These are phyloP conservation scores for Caenorhabditis sinica DNA, from an alignment of 2,888 invertebrate species.

Conservation along the genomic window DNA sequence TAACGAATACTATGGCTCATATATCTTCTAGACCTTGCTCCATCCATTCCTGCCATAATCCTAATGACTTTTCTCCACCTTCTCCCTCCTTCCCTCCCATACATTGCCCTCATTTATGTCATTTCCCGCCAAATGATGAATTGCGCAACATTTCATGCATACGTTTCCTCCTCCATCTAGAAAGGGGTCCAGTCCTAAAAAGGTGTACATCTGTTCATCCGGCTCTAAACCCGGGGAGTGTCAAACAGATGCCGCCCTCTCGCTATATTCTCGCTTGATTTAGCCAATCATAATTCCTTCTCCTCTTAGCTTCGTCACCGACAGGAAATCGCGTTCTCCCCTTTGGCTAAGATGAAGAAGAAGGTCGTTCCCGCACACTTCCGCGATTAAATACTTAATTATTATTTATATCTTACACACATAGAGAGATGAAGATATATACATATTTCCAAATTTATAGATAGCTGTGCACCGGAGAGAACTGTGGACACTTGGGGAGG, in stretches of 20 bases:
- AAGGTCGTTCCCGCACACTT: conserved; percentile 25
- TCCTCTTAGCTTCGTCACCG: background rate
- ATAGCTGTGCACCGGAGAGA: conserved; percentile 77
- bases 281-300: conserved; percentile 61
- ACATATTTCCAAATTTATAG: conserved; percentile 67
- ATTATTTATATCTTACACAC: conserved; percentile 48
- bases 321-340: conserved; percentile 45
- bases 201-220: conserved; percentile 57
- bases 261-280: conserved; percentile 47
- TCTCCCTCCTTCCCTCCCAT: too few relatives aligned
- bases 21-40: background rate
- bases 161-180: background rate
- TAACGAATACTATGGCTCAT: background rate
- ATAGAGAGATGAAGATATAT: conserved; percentile 2
- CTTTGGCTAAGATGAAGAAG: too few relatives aligned
- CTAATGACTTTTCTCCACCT: background rate
- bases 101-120: background rate
- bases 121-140: conserved; percentile 37
- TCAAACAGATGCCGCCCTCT: conserved; percentile 45
- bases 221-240: conserved; percentile 8
- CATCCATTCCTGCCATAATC: background rate
- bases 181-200: background rate
- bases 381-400: conserved; percentile 55
- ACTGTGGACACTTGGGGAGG: conserved; percentile 80
- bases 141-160: conserved; percentile 60